phyloP scores from a whole-genome alignment of 2,888 invertebrate species.

The Cyclophora punctaria region DNA sequence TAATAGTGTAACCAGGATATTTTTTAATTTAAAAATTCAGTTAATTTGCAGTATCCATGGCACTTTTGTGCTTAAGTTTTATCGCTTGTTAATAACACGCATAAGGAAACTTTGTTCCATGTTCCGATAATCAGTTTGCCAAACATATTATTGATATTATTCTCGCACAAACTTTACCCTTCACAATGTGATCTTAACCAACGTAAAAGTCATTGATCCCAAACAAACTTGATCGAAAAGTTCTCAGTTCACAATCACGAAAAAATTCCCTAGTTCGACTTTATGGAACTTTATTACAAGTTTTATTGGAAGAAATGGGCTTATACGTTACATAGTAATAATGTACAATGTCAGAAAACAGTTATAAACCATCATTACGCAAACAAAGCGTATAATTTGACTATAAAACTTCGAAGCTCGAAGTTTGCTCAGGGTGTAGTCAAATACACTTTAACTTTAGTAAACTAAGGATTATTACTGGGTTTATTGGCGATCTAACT shows the following conservation, averaged over 20 bases:
- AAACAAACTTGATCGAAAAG: too few species aligned
- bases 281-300: constrained; percentile 22
- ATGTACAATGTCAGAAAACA: constrained; percentile 4
- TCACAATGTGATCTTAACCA: not conserved
- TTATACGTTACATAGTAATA: constrained; percentile 13
- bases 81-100: too few species aligned
- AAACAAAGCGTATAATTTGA: not conserved
- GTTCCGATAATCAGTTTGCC: too few species aligned
- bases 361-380: constrained; percentile 4
- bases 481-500: constrained; percentile 9
- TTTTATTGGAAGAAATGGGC: constrained; percentile 24
- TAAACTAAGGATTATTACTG: not conserved
- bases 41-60: too few species aligned
- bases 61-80: too few species aligned
- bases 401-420: too few species aligned
- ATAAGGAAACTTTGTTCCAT: too few species aligned
- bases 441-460: not conserved
- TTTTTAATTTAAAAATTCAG: too few species aligned
- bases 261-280: constrained; percentile 10
- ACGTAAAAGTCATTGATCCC: constrained; percentile 16
- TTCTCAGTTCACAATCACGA: not conserved
- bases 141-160: too few species aligned
- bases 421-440: too few species aligned
- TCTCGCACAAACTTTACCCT: not conserved
- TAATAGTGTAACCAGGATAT: too few species aligned